phyloP scores from a whole-genome alignment of 2,888 invertebrate species.

The Lycocerus yunnanus region DNA sequence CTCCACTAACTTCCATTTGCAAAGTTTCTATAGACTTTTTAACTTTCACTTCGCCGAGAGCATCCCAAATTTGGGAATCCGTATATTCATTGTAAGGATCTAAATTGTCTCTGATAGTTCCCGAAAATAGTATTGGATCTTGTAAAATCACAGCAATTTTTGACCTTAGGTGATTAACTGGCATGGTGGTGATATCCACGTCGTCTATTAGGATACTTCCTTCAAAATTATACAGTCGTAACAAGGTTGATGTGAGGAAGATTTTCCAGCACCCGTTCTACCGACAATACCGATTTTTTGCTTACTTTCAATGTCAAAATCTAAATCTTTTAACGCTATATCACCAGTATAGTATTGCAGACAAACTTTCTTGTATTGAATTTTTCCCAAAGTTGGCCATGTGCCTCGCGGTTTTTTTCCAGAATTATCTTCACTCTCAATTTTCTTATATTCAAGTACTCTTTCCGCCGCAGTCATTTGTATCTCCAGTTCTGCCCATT shows the following conservation, averaged over 20 bases:
- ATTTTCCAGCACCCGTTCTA: constrained; percentile 55
- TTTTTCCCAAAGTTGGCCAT: constrained; percentile 73
- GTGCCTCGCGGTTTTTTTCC: constrained; percentile 59
- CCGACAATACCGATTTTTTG: constrained; percentile 76
- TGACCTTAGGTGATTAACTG: constrained; percentile 73
- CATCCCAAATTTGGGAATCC: constrained; percentile 79
- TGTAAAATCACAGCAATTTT: constrained; percentile 85
- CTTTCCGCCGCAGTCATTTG: constrained; percentile 91
- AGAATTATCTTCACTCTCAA: constrained; percentile 52
- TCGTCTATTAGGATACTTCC: constrained; percentile 83
- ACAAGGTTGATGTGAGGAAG: constrained; percentile 76
- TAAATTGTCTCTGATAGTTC: constrained; percentile 82
- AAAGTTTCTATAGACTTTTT: constrained; percentile 69
- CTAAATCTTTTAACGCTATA: constrained; percentile 72
- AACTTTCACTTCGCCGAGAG: constrained; percentile 77
- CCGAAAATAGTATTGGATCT: constrained; percentile 53
- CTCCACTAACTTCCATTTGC: constrained; percentile 70
- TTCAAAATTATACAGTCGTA: constrained; percentile 75
- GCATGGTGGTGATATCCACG: constrained; percentile 69
- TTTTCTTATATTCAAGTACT: constrained; percentile 57
- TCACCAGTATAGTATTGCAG: constrained; percentile 76
- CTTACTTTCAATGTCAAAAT: constrained; percentile 66
- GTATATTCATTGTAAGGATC: constrained; percentile 82
- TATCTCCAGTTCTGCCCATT: constrained; percentile 81
- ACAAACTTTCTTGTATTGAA: constrained; percentile 69